phyloP scores from a whole-genome alignment of 1,140 invertebrate species.

The Halyomorpha halys region DNA sequence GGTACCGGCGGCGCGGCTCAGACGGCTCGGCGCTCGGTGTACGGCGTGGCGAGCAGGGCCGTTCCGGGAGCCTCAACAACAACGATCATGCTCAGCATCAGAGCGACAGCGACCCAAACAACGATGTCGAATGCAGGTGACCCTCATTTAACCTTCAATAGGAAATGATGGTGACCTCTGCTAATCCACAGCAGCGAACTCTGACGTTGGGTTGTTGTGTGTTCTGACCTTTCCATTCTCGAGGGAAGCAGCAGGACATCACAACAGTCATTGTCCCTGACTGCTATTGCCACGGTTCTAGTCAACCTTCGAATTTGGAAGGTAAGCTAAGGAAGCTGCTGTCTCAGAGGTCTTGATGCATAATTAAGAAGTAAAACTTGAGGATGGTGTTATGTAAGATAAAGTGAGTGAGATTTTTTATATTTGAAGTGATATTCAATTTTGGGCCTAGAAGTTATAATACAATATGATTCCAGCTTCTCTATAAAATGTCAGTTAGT shows the following conservation, averaged over 20 bases:
- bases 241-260: no score
- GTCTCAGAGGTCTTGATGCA: no score
- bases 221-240: no score
- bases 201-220: no score
- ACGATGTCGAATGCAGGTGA: constrained; percentile 45
- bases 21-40: constrained; percentile 49
- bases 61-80: constrained; percentile 30
- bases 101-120: constrained; percentile 41
- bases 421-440: constrained; percentile 6
- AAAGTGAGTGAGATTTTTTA: not conserved
- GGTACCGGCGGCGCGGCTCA: constrained; percentile 47
- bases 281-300: no score
- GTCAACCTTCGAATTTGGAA: no score
- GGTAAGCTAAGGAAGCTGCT: no score
- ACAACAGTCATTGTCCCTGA: no score
- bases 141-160: constrained; percentile 30
- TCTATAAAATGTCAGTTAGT: not conserved
- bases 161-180: constrained; percentile 1
- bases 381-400: not conserved
- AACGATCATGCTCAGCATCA: constrained; percentile 22
- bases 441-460: constrained; percentile 18
- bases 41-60: constrained; percentile 32
- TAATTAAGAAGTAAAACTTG: no score
- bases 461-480: constrained; percentile 9
- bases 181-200: not conserved